Percentiles rank a stretch among this genome's conserved stretches.
Conservation (phyloP, 2,113 vertebrate genomes). For the Typhlomys cinereus region DNA sequence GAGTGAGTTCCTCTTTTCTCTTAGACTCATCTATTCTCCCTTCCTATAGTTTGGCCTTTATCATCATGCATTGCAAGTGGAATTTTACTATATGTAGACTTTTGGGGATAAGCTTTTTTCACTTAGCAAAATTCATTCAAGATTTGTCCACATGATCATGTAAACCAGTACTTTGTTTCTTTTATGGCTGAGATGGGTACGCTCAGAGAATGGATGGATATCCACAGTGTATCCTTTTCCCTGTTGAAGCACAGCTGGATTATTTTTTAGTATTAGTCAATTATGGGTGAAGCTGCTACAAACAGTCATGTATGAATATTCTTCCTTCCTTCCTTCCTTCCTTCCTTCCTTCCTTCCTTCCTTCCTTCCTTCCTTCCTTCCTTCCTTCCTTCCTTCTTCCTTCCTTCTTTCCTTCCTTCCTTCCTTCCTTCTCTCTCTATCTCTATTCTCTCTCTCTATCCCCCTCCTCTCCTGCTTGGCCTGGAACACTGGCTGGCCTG, state of each 20-base stretch:
- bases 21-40: background rate
- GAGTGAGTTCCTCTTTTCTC: background rate
- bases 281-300: conserved; percentile 5
- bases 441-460: too few species aligned
- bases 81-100: background rate
- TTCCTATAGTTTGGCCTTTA: background rate
- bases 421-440: too few species aligned
- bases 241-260: background rate
- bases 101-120: background rate
- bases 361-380: too few species aligned
- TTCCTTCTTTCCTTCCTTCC: too few species aligned
- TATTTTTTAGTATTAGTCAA: conserved; percentile 12
- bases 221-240: background rate
- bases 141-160: background rate
- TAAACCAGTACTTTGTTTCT: background rate
- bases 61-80: background rate
- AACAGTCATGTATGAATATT: background rate
- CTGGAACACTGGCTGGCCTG: too few species aligned
- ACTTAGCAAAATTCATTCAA: background rate
- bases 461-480: too few species aligned
- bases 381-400: too few species aligned
- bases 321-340: too few species aligned
- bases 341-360: too few species aligned
- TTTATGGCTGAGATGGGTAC: background rate
- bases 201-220: background rate